phyloP scores from a whole-genome alignment of 64 coral and sea anemone genomes.

The Stylophora pistillata region DNA sequence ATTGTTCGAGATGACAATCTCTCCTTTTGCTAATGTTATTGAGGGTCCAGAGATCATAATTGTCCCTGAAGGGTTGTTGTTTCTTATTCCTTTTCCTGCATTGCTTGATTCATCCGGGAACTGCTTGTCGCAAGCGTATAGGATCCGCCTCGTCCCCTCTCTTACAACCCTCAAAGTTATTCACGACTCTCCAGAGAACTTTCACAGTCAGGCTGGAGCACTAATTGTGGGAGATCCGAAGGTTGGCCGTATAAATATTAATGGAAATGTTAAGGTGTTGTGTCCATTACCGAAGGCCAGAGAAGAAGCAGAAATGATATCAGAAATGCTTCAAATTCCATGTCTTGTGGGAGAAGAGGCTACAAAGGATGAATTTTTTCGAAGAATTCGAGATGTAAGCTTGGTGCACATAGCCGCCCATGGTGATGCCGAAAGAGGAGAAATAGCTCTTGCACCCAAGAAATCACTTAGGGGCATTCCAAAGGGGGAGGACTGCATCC shows the following conservation, averaged over 20 bases:
- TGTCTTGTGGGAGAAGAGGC: background rate
- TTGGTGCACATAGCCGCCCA: conserved; percentile 60
- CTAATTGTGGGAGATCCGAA: conserved; percentile 40
- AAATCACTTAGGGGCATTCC: background rate
- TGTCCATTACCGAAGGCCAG: conserved; percentile 7
- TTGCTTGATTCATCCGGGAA: conserved; percentile 27
- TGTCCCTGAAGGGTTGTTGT: conserved; percentile 29
- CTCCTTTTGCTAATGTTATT: background rate
- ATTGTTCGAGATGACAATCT: conserved; percentile 5
- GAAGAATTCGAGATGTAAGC: conserved; percentile 22
- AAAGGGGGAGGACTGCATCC: conserved; percentile 32
- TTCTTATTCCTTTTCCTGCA: conserved; percentile 40
- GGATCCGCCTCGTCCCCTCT: conserved; percentile 38
- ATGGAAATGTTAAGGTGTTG: conserved; percentile 3
- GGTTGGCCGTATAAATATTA: conserved; percentile 31
- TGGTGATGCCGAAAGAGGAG: conserved; percentile 28
- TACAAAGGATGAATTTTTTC: conserved; percentile 17
- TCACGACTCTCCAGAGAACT: conserved; percentile 6
- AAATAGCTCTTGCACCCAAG: conserved; percentile 39
- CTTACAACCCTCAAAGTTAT: conserved; percentile 37
- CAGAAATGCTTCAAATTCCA: background rate
- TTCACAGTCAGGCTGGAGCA: conserved; percentile 23
- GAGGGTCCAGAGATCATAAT: conserved; percentile 28
- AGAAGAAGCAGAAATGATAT: conserved; percentile 8
- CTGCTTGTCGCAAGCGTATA: conserved; percentile 15